A percentile compares a stretch with the other conserved stretches of the same genome.
Conservation (phyloP, 1,140 invertebrate genomes). For the Drosophila sproati region DNA sequence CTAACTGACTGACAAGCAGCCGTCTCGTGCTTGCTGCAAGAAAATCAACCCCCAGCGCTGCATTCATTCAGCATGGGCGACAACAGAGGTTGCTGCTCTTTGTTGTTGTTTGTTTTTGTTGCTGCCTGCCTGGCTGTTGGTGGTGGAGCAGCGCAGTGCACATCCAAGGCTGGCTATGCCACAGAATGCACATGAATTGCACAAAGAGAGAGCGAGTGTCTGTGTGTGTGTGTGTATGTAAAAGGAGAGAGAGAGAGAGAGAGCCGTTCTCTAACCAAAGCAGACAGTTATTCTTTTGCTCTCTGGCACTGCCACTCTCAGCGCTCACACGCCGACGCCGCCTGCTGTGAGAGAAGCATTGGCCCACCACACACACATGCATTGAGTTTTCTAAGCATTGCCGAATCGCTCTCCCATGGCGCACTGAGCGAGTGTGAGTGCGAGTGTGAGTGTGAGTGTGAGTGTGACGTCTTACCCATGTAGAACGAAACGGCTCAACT, state of each 20-base stretch:
- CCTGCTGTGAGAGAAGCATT: constrained; percentile 45
- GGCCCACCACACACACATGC: constrained; percentile 39
- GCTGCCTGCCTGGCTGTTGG: neutral
- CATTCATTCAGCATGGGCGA: constrained; percentile 36
- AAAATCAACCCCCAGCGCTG: constrained; percentile 51
- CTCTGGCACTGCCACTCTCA: constrained; percentile 29
- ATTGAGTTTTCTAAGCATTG: constrained; percentile 50
- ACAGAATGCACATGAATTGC: constrained; percentile 47
- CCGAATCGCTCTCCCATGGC: constrained; percentile 43
- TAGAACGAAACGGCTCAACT: constrained; percentile 53
- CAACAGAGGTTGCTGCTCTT: constrained; percentile 14
- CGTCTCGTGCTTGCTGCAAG: constrained; percentile 47
- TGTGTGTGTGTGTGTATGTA: neutral
- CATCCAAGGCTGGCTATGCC: constrained; percentile 38
- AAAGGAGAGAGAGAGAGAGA: constrained; percentile 11
- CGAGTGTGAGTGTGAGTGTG: constrained; percentile 9
- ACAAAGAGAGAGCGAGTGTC: constrained; percentile 3
- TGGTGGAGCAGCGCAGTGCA: constrained; percentile 40
- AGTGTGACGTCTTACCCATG: constrained; percentile 70
- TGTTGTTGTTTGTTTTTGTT: constrained; percentile 14
- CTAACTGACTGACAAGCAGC: constrained; percentile 48
- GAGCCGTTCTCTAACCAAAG: constrained; percentile 14
- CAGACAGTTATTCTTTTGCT: constrained; percentile 7
- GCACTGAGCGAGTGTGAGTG: constrained; percentile 9
- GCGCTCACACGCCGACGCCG: constrained; percentile 71